Conservation (phyloP, 2,888 invertebrate species). For the Dicycla oo region DNA sequence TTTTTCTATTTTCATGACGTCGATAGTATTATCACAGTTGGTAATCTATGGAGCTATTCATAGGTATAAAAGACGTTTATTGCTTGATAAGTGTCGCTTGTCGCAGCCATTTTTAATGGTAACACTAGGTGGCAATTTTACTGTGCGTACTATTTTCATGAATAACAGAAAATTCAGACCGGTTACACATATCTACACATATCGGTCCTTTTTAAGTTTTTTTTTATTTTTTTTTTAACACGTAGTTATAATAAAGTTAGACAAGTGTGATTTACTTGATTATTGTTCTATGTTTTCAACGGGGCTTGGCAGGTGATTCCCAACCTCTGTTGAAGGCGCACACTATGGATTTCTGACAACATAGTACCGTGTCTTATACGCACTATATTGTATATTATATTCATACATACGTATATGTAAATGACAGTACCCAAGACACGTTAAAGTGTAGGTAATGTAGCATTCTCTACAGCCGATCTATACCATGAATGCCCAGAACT, state of each 20-base stretch:
- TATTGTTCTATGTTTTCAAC: background rate
- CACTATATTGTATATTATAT: background rate
- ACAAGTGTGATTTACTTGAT: background rate
- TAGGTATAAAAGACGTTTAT: constrained; percentile 14
- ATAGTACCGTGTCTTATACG: background rate
- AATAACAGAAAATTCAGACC: background rate
- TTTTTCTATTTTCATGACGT: constrained; percentile 23
- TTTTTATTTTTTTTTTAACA: too few relatives aligned
- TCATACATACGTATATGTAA: background rate
- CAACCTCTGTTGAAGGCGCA: background rate
- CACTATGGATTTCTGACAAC: background rate
- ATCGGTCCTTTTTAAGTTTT: background rate
- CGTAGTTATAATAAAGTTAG: background rate
- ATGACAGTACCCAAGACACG: background rate
- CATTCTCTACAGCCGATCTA: too few relatives aligned
- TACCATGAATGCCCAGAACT: too few relatives aligned
- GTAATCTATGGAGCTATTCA: constrained; percentile 24
- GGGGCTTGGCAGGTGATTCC: background rate
- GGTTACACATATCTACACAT: background rate
- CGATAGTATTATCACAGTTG: constrained; percentile 13
- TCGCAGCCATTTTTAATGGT: background rate
- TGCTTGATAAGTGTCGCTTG: constrained; percentile 23
- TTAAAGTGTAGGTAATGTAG: background rate
- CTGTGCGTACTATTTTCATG: background rate
- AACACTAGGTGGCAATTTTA: background rate